A percentile compares a stretch with the other conserved stretches of the same genome.
phyloP scores from a whole-genome alignment of 2,113 vertebrate genomes.

The Pteronura brasiliensis region DNA sequence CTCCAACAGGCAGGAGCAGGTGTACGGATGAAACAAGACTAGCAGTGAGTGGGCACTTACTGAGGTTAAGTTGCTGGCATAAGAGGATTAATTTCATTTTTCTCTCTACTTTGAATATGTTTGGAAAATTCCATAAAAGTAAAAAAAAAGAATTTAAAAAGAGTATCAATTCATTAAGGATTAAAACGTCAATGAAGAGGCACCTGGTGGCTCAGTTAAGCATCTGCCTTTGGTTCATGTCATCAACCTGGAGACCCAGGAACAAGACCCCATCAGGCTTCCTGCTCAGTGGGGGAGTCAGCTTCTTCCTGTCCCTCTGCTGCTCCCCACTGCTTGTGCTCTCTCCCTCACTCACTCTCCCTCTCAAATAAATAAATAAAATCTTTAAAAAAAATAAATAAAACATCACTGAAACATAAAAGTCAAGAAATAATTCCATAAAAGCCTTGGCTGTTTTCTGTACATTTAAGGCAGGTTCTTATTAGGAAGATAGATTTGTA shows the following conservation, averaged over 20 bases:
- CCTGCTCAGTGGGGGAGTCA: neutral
- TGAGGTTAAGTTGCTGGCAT: neutral
- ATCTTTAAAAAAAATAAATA: neutral
- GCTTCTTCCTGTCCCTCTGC: neutral
- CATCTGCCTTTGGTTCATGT: neutral
- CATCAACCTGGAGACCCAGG: neutral
- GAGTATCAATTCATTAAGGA: neutral
- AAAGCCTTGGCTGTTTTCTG: neutral
- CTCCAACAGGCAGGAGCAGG: too few relatives aligned
- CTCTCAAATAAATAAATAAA: neutral
- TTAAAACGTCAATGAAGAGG: slow-evolving; percentile 14
- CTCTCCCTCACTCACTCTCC: neutral
- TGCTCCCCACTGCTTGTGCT: neutral
- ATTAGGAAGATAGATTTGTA: neutral
- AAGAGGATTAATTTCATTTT: neutral
- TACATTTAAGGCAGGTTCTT: neutral
- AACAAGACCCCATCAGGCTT: neutral
- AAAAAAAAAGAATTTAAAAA: neutral
- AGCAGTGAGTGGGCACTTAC: neutral
- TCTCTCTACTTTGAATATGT: neutral
- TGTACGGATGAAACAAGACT: accelerated
- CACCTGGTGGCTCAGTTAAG: neutral
- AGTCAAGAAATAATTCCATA: slow-evolving; percentile 5
- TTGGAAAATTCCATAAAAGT: slow-evolving; percentile 4
- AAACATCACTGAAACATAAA: slow-evolving; percentile 31